Base-by-base conservation (phyloP, 2,797 vertebrate species). In the Siniperca undulata region DNA sequence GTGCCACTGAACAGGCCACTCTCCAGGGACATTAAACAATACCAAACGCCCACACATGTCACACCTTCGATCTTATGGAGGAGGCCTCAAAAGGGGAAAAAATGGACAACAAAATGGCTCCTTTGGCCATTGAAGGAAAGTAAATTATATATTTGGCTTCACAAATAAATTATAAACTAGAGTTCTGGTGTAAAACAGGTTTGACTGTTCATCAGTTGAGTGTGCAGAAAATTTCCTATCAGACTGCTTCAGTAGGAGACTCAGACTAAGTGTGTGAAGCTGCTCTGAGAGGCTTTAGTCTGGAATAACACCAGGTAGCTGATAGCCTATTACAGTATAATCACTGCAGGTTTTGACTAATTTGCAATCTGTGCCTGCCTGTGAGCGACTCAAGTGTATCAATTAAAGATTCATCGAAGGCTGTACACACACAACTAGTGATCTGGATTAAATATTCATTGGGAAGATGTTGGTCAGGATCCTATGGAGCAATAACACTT, bases 371-470 rank as follows among this genome's bases (percentile, higher is more conserved):
- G 34, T 65, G 81, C 53, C 68, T 81, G 87, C 76, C 81, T 81
- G 81, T 66, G 65, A 93, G 89, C 77, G 42, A 91, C 88, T 87
- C 14, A 5, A 79, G 89, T 88, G 82, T 86, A 86, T 90, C 86
- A 94, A 93, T 93, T 92, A 93, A 93, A 90, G 82, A 92, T 91
- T 86, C 83, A 93, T 79, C 72, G 77, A 84, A 90, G 77, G 81
- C 79, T 60, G 74, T 50, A 81, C 88, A 89, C 89, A 93, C 86
- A 88, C 89, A 81, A 83, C 67, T 9, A 78, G 81, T 52, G 76
- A 88, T 89, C 84, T 38, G 86, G 86, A 93, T 94, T 85, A 94
- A 95, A 93, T 91, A 93, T 93, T 92, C 80, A 93, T 91, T 13
- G 75, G 30, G 68, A 89, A 86, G 91, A 92, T 89, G 89, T 84